Percentiles rank a stretch among this genome's conserved stretches.
Conservation (phyloP, 2,888 invertebrate species). For the Lypha dubia region DNA sequence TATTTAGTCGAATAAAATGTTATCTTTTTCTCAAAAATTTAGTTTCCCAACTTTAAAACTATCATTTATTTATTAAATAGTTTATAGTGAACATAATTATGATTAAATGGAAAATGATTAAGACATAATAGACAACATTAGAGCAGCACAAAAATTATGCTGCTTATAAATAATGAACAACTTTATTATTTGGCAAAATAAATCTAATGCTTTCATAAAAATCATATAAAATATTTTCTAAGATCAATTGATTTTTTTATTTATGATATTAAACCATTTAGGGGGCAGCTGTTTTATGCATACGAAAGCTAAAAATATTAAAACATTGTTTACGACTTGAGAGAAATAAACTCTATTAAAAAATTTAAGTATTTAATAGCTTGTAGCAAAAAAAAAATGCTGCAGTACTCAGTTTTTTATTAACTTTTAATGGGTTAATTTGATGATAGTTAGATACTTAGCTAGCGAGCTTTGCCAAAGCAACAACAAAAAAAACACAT, state of each 20-base stretch:
- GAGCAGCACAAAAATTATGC: constrained; percentile 19
- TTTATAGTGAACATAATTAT: constrained; percentile 45
- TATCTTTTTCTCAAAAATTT: not conserved
- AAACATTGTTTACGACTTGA: too few relatives aligned
- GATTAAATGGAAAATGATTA: constrained; percentile 53
- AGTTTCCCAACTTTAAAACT: not conserved
- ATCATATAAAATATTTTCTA: not conserved
- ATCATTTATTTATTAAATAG: constrained; percentile 8
- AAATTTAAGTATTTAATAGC: not conserved
- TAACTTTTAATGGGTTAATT: constrained; percentile 36
- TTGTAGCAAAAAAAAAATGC: too few relatives aligned
- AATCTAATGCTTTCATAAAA: not conserved
- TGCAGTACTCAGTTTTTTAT: not conserved
- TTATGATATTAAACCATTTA: constrained; percentile 41
- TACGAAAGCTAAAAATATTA: too few relatives aligned
- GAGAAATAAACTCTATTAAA: too few relatives aligned
- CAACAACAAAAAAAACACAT: constrained; percentile 1
- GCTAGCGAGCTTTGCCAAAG: not conserved
- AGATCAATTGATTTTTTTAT: constrained; percentile 43
- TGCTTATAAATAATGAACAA: constrained; percentile 48
- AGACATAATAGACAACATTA: constrained; percentile 54
- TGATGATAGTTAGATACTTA: not conserved
- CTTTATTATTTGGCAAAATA: constrained; percentile 34
- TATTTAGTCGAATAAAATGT: too few relatives aligned
- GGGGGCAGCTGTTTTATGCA: not conserved